These are phyloP conservation scores for Micrastur ruficollis DNA, from an alignment of 2,797 vertebrate species.

Conservation along the genomic window DNA sequence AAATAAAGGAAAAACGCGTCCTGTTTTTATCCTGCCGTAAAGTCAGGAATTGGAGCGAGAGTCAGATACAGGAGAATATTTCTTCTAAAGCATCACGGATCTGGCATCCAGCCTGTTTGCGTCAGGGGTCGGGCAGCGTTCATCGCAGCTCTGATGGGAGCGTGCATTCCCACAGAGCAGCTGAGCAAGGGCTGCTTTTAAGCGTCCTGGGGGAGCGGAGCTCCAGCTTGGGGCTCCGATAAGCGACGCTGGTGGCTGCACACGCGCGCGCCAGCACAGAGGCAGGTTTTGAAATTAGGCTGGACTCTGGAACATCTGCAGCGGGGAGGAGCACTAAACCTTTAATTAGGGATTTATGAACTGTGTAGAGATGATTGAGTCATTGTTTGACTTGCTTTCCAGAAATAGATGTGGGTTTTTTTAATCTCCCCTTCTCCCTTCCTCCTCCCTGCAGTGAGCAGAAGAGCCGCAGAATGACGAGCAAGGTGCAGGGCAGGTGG, in stretches of 20 bases:
- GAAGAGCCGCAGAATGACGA: background rate
- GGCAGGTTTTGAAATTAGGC: background rate
- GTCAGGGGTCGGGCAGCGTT: background rate
- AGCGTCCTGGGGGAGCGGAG: rapidly evolving
- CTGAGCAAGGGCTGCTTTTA: background rate
- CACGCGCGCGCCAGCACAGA: background rate
- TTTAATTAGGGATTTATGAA: constrained; percentile 40
- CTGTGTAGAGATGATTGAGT: constrained; percentile 1
- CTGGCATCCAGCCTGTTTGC: background rate
- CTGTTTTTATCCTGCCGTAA: background rate
- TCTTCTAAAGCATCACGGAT: background rate
- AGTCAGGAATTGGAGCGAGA: background rate
- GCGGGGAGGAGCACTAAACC: background rate
- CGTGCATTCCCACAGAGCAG: rapidly evolving
- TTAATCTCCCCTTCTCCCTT: background rate
- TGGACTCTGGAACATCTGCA: constrained; percentile 36
- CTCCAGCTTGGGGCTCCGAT: background rate
- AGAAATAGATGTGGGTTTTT: background rate
- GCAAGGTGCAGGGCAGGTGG: background rate
- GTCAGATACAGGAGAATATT: background rate
- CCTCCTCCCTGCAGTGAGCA: background rate
- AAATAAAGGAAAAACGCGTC: background rate
- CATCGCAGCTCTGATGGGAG: rapidly evolving
- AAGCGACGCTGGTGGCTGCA: rapidly evolving
- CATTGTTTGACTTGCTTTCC: constrained; percentile 47